Conservation (phyloP, 2,797 vertebrate genomes). For the Ctenochaetus hawaiiensis region DNA sequence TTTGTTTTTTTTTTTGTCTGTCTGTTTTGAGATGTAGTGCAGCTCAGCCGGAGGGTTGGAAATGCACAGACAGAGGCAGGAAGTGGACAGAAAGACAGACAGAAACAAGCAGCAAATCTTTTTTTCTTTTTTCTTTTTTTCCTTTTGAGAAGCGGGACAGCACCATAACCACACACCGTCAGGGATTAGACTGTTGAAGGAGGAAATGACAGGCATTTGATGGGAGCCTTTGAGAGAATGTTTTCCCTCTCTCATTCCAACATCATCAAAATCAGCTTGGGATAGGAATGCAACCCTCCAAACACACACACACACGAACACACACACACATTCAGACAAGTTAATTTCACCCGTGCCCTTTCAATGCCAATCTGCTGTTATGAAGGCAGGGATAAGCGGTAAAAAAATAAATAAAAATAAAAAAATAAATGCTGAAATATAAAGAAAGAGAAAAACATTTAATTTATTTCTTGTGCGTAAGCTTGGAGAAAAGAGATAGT, state of each 20-base stretch:
- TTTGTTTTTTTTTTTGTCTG: not conserved
- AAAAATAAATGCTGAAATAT: not conserved
- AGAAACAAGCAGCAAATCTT: constrained; percentile 37
- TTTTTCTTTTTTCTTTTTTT: constrained; percentile 27
- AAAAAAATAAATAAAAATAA: not conserved
- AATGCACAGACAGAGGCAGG: constrained; percentile 21
- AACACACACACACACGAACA: constrained; percentile 16
- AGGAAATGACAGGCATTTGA: constrained; percentile 68
- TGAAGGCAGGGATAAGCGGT: constrained; percentile 52
- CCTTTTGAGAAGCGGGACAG: constrained; percentile 45
- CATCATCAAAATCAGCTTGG: constrained; percentile 58
- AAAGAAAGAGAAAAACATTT: not conserved
- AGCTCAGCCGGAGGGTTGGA: constrained; percentile 30
- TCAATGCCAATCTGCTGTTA: constrained; percentile 73
- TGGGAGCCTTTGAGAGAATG: constrained; percentile 60
- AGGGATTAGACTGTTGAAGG: constrained; percentile 69
- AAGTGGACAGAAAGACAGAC: constrained; percentile 23
- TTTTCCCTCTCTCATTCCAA: constrained; percentile 58
- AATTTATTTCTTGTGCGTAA: constrained; percentile 55
- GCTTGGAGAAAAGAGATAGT: constrained; percentile 57
- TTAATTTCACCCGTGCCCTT: constrained; percentile 70
- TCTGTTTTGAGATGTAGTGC: constrained; percentile 25
- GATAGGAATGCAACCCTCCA: constrained; percentile 40
- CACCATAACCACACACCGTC: constrained; percentile 50
- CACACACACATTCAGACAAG: constrained; percentile 33